A percentile compares a stretch with the other conserved stretches of the same genome.
These are phyloP conservation scores for Phortica variegata DNA, from an alignment of 1,140 invertebrate genomes.

Conservation along the genomic window DNA sequence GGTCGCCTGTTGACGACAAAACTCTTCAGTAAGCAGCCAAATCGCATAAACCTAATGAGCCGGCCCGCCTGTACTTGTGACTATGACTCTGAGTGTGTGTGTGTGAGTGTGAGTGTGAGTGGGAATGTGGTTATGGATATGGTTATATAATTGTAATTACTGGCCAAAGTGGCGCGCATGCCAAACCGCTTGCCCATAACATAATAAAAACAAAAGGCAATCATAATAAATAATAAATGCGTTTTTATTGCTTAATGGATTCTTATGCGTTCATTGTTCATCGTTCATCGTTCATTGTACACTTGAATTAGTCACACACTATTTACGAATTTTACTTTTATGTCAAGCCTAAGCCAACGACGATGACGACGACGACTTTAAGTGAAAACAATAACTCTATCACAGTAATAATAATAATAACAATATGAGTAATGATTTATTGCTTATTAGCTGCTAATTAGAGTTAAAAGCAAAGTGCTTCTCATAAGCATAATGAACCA, in stretches of 20 bases:
- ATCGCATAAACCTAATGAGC: too few relatives aligned
- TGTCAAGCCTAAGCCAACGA: slow-evolving; percentile 11
- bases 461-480: slow-evolving; percentile 51
- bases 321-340: slow-evolving; percentile 45
- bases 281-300: slow-evolving; percentile 8
- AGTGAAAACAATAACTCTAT: neutral
- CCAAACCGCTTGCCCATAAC: slow-evolving; percentile 17
- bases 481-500: slow-evolving; percentile 38
- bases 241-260: slow-evolving; percentile 55
- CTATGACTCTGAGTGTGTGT: slow-evolving; percentile 18
- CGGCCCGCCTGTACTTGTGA: neutral
- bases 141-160: slow-evolving; percentile 47
- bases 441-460: slow-evolving; percentile 53
- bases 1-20: too few relatives aligned
- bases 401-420: too few relatives aligned
- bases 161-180: slow-evolving; percentile 37
- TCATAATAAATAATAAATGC: slow-evolving; percentile 55
- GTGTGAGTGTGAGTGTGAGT: slow-evolving; percentile 29
- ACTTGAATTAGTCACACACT: slow-evolving; percentile 51
- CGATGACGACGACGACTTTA: neutral
- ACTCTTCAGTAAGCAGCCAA: too few relatives aligned
- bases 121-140: too few relatives aligned
- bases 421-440: slow-evolving; percentile 54
- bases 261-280: slow-evolving; percentile 13
- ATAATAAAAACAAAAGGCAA: slow-evolving; percentile 41